Evolutionary conservation across 2,797 vertebrate genomes (phyloP), one percentile per base, ranked within the genome.

Genomic region (Australoheros facetus): DNA sequence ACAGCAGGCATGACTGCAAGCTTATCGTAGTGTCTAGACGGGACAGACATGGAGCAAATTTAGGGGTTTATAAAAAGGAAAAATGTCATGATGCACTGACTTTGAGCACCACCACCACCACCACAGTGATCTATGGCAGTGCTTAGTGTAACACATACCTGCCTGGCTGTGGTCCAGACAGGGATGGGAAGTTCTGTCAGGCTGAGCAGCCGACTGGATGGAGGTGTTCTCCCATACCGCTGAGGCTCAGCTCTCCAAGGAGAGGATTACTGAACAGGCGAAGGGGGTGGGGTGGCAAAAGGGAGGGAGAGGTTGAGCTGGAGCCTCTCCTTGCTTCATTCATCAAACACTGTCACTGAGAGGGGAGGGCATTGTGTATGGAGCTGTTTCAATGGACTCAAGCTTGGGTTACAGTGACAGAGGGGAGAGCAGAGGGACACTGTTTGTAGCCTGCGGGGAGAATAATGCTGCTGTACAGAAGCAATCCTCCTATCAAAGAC

Each of bases 261-360:
- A 19, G 17, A 0, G 45, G 16, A 30, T 51, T 30, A 30, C 62
- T 69, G 45, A 69, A 30, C 10, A 28, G 26, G 64, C 26, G 42
- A 48, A 17, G 17, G 55, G 28, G 3, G 32, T 53, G 12, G 19
- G 26, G 12, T 13, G 21, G 69, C 30, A 30, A 42, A 55, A 59
- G 64, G 53, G 37, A 78, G 37, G 10, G 72, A 71, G 32, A 42
- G 54, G 51, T 13, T 23, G 16, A 42, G 26, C 56, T 34, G 54
- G 80, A 73, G 69, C 71, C 87, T 85, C 70, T 86, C 74, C 77
- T 83, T 30, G 5, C 85, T 93, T 95, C 93, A 92, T 94, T 92
- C 94, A 94, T 95, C 95, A 78, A 59, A 88, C 91, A 78, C 93
- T 96, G 95, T 95, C 95, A 96, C 89, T 74, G 79, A 66, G 88